Conservation (phyloP, 2,113 vertebrate species). For the Cricetomys ansorgei region DNA sequence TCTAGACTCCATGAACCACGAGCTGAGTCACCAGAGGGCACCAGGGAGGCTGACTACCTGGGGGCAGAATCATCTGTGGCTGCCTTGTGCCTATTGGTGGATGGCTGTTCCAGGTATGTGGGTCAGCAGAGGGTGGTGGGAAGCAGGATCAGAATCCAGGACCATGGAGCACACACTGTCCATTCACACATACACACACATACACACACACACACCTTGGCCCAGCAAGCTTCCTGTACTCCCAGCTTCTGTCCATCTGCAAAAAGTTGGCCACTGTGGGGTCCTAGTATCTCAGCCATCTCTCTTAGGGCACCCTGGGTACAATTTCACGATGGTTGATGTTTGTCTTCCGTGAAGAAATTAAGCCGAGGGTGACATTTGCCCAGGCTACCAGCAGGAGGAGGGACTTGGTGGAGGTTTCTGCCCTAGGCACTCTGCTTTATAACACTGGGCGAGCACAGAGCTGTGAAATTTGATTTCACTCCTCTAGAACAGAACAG, state of each 20-base stretch:
- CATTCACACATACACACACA: too few species aligned
- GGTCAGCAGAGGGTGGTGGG: not conserved
- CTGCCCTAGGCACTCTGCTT: conserved; percentile 1
- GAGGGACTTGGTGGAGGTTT: not conserved
- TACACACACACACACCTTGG: not conserved
- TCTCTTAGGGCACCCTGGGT: not conserved
- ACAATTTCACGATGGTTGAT: not conserved
- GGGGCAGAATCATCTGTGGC: not conserved
- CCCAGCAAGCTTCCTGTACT: not conserved
- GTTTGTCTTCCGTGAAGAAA: fast-evolving
- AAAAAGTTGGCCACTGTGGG: too few species aligned
- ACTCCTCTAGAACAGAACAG: conserved; percentile 66
- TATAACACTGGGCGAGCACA: conserved; percentile 42
- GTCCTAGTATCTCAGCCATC: fast-evolving
- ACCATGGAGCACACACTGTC: not conserved
- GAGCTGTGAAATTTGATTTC: conserved; percentile 77
- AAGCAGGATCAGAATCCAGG: not conserved
- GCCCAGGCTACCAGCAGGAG: not conserved
- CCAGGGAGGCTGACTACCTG: not conserved
- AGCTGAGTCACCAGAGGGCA: not conserved
- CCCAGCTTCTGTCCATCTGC: not conserved
- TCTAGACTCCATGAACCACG: not conserved
- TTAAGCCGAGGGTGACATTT: not conserved
- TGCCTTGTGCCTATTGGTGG: not conserved
- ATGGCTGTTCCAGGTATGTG: not conserved